Evolutionary conservation across 2,888 invertebrate species (phyloP).

Genomic region (Rapana venosa): DNA sequence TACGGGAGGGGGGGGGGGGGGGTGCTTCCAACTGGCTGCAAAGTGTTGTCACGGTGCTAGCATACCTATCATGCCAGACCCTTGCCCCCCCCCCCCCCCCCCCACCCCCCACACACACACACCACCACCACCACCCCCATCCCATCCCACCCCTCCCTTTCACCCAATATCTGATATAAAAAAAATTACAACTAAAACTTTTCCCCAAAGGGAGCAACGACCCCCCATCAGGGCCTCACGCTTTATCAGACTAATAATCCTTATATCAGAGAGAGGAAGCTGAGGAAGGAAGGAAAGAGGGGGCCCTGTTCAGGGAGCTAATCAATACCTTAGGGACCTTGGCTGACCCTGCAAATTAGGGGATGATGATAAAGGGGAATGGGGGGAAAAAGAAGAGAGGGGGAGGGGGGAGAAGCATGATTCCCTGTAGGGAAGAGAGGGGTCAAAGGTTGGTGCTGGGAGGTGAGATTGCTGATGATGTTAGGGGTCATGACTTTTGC

Average conservation of each 20-base stretch:
- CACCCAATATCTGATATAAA: conserved; percentile 55
- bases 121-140: too few species aligned
- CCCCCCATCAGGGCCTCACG: conserved; percentile 47
- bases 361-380: conserved; percentile 52
- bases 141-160: conserved; percentile 5
- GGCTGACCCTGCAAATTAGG: conserved; percentile 55
- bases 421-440: conserved; percentile 2
- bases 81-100: too few species aligned
- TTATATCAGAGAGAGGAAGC: conserved; percentile 48
- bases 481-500: too few species aligned
- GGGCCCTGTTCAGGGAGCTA: conserved; percentile 45
- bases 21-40: conserved; percentile 44
- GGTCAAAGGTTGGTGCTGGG: conserved; percentile 27
- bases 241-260: conserved; percentile 55
- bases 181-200: conserved; percentile 57
- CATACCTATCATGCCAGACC: too few species aligned
- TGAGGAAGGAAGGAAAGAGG: not conserved
- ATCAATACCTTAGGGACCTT: conserved; percentile 53
- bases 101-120: too few species aligned
- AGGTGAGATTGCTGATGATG: not conserved
- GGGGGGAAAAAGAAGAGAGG: not conserved
- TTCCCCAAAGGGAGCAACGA: conserved; percentile 18
- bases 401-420: not conserved
- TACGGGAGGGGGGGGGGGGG: conserved; percentile 41
- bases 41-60: not conserved